phyloP scores from a whole-genome alignment of 2,888 invertebrate species.

The Nemotelus pantherinus region DNA sequence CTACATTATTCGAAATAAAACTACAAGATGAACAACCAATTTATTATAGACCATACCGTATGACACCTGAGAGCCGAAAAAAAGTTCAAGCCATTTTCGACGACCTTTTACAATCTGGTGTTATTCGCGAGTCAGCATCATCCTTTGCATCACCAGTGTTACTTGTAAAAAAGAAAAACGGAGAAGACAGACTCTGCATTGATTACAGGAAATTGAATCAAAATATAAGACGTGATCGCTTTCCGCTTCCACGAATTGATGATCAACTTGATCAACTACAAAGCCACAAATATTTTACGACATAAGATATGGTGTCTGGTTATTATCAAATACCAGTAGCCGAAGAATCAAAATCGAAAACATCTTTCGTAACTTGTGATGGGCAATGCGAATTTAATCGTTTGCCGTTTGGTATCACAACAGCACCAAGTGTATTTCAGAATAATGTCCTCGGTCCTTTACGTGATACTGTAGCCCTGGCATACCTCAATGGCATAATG shows the following conservation, averaged over 20 bases:
- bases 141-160: too few species aligned
- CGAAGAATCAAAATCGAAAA: conserved; percentile 51
- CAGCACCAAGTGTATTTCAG: conserved; percentile 48
- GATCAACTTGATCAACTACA: conserved; percentile 42
- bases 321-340: too few species aligned
- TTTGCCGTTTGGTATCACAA: conserved; percentile 47
- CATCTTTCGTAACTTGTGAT: conserved; percentile 53
- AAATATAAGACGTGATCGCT: too few species aligned
- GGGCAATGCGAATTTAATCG: conserved; percentile 35
- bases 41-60: conserved; percentile 20
- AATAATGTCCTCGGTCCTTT: not conserved
- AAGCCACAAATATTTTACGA: conserved; percentile 42
- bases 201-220: too few species aligned
- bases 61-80: not conserved
- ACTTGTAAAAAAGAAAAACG: too few species aligned
- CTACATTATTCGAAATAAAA: conserved; percentile 14
- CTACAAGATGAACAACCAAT: too few species aligned
- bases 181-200: too few species aligned
- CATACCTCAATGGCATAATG: conserved; percentile 41
- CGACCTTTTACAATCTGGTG: not conserved
- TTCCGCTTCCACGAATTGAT: not conserved
- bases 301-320: conserved; percentile 27
- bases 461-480: too few species aligned
- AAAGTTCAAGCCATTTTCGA: not conserved
- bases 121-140: too few species aligned